Evolutionary conservation across 2,797 vertebrate species (phyloP).

Genomic region (Chloroceryle amazona): DNA sequence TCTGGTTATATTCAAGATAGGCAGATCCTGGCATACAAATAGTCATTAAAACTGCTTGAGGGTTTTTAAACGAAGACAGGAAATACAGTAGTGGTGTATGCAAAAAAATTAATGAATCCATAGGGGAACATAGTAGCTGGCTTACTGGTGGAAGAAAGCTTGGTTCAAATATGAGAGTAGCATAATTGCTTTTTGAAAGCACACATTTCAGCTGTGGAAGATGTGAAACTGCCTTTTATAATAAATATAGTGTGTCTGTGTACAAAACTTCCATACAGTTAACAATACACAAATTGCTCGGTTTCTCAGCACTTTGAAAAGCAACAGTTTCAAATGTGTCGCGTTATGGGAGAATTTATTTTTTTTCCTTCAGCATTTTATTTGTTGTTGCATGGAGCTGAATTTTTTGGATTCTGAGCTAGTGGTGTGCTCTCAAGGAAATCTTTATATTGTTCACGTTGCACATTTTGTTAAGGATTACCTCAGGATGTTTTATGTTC

Average conservation of each 20-base stretch:
- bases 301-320: not conserved
- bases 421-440: not conserved
- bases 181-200: not conserved
- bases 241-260: not conserved
- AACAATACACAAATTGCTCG: not conserved
- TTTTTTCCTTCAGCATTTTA: not conserved
- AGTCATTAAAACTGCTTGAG: not conserved
- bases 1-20: not conserved
- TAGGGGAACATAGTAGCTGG: not conserved
- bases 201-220: not conserved
- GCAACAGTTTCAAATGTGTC: not conserved
- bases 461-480: not conserved
- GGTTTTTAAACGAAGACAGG: not conserved
- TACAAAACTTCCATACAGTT: not conserved
- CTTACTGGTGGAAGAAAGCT: not conserved
- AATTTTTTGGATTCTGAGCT: not conserved
- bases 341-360: not conserved
- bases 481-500: not conserved
- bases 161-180: not conserved
- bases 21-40: not conserved
- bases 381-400: not conserved
- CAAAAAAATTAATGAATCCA: not conserved
- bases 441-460: not conserved
- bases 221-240: not conserved
- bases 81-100: not conserved